Evolutionary conservation across 2,113 vertebrate species (phyloP).

Genomic region (Lagopus leucura): DNA sequence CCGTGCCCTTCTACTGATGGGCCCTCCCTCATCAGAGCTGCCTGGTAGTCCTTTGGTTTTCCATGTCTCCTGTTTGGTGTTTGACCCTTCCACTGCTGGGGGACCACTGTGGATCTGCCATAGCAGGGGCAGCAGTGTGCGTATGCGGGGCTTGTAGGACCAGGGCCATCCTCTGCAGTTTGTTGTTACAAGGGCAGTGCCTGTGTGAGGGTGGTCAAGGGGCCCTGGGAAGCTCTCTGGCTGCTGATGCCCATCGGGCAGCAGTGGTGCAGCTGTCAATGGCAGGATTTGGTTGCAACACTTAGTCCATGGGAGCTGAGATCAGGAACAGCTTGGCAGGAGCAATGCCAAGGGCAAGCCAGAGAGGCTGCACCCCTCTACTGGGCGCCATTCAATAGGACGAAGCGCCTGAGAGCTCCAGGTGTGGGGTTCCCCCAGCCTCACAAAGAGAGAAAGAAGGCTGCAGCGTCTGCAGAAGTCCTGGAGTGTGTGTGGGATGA

Average conservation of each 20-base stretch:
- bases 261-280: background rate
- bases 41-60: background rate
- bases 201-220: background rate
- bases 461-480: background rate
- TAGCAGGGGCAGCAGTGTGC: background rate
- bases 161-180: rapidly evolving
- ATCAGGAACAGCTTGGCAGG: background rate
- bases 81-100: background rate
- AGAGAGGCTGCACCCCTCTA: background rate
- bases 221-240: background rate
- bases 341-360: background rate
- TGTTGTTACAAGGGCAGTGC: too few relatives aligned
- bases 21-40: background rate
- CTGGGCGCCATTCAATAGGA: background rate
- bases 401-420: background rate
- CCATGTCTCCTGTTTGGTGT: background rate
- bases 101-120: background rate
- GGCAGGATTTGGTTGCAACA: background rate
- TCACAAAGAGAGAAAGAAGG: background rate
- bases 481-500: background rate
- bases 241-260: too few relatives aligned
- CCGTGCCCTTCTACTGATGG: background rate
- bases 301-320: background rate
- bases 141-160: background rate
- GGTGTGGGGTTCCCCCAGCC: background rate